Conservation (phyloP, 2,797 vertebrate species). For the Phylloscopus collybita region DNA sequence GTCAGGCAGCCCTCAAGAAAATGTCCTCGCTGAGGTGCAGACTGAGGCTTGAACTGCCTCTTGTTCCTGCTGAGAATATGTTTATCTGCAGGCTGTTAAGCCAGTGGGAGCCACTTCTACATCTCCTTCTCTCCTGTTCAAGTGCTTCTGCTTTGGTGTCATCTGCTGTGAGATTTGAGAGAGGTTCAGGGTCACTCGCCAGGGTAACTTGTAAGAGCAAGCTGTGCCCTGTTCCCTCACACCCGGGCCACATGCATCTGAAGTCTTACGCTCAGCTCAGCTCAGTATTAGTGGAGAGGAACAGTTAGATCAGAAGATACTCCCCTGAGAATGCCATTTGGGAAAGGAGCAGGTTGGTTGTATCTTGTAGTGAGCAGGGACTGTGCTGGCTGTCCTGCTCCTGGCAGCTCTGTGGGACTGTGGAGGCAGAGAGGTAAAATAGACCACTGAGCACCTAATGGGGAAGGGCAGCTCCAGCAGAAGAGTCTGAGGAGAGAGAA, state of each 20-base stretch:
- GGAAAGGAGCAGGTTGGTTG: background rate
- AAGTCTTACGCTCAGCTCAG: background rate
- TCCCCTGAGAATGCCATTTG: background rate
- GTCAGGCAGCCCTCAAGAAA: background rate
- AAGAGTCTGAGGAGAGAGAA: background rate
- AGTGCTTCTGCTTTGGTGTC: background rate
- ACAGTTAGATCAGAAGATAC: background rate
- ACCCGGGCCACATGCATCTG: background rate
- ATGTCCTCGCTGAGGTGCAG: background rate
- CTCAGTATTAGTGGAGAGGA: background rate
- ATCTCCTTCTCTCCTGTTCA: background rate
- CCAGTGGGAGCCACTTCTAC: background rate
- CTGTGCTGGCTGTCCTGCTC: background rate
- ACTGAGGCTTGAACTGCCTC: background rate
- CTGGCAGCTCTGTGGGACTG: background rate
- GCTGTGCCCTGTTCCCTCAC: background rate
- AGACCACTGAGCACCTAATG: background rate
- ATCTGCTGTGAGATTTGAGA: background rate
- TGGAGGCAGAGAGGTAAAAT: background rate
- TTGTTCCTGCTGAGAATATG: background rate
- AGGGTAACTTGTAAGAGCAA: background rate
- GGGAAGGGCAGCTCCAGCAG: background rate
- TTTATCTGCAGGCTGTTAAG: background rate
- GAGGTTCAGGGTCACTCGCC: background rate
- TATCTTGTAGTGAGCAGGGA: background rate